Base-by-base conservation (phyloP, 2,113 vertebrate species). In the Pholis gunnellus region DNA sequence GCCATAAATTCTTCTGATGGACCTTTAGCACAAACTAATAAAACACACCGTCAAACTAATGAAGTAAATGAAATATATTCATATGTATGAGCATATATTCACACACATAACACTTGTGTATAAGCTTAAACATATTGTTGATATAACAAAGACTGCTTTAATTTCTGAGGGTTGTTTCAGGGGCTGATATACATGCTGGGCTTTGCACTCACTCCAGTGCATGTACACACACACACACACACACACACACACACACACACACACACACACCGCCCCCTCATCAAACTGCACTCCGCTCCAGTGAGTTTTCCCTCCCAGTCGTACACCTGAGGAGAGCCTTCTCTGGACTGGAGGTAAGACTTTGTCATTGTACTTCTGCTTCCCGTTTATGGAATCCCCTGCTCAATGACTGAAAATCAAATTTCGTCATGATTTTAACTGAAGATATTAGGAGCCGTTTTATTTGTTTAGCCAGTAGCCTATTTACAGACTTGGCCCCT, bases 271-370 rank as follows among this genome's bases (percentile, higher is more conserved):
- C 48, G 10, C 71, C 57, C 66, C 64, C 75, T 77, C 64, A 20
- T 60, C 73, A 89, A 85, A 70, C 52, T 83, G 88, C 42, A 76
- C 86, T 90, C 83, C 89, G 88, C 75, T 87, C 88, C 72, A 18
- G 18, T 87, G 70, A 79, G 76, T 83, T 84, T 75, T 31, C 54
- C 71, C 61, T 85, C 64, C 67, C 76, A 81, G 77, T 74, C 4
- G 1, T 34, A 81, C 67, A 90, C 88, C 83, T 87, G 83, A 86
- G 57, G 31, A 72, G 57, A 83, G 60, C 46, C 44, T 17, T 82
- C 29, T 57, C 72, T 52, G 64, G 71, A 61, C 46, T 27, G n/a
- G 67, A 90, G 92, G 93, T 93, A 92, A 89, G 88, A 75, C 3
- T 65, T 50, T 54, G 44, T 72, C 7, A 5, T 79, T 61, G 2